These are phyloP conservation scores for Melanostigma gelatinosum DNA, from an alignment of 2,113 vertebrate genomes.

Conservation along the genomic window DNA sequence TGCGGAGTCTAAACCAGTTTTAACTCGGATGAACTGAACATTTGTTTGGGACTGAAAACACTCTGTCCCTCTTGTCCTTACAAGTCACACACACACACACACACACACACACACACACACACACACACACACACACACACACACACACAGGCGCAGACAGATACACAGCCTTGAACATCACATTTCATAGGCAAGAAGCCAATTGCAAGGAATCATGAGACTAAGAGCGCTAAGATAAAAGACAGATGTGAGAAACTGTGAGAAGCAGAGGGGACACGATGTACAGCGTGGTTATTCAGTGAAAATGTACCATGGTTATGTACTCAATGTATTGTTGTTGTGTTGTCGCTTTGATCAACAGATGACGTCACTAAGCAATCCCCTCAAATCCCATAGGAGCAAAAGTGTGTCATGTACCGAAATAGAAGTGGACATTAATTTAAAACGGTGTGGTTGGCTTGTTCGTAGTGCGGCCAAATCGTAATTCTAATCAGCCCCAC, in stretches of 20 bases:
- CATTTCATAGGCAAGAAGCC: constrained; percentile 31
- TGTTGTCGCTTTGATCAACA: background rate
- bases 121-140: constrained; percentile 22
- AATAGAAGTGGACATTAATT: too few relatives aligned
- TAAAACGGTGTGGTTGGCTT: background rate
- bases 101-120: constrained; percentile 1
- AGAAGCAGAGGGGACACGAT: background rate
- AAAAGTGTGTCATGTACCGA: too few relatives aligned
- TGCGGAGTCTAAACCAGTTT: background rate
- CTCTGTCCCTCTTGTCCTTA: background rate
- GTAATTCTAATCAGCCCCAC: background rate
- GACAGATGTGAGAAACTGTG: constrained; percentile 35
- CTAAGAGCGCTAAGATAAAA: constrained; percentile 46
- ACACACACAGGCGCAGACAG: background rate
- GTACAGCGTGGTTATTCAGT: background rate
- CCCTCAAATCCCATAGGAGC: too few relatives aligned
- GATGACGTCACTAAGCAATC: background rate
- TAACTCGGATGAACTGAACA: background rate
- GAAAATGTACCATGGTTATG: constrained; percentile 1
- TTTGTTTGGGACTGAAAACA: background rate
- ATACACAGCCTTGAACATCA: constrained; percentile 50
- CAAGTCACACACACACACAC: background rate
- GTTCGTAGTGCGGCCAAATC: background rate
- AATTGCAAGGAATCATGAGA: constrained; percentile 44
- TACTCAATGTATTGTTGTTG: background rate